phyloP scores from a whole-genome alignment of 2,797 vertebrate genomes.

The Ctenopoma multispine region DNA sequence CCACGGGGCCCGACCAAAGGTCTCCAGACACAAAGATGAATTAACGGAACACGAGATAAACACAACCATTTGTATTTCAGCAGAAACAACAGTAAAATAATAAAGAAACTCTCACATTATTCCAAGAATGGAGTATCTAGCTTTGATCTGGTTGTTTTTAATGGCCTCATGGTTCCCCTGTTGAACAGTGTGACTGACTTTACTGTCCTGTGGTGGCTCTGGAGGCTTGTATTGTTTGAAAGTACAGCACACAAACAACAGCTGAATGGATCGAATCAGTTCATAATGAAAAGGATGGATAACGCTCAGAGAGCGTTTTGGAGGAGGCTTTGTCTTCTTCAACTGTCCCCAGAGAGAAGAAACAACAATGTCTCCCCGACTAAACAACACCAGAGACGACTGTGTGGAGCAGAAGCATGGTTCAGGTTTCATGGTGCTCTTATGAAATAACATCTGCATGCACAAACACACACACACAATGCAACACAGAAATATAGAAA shows the following conservation, averaged over 20 bases:
- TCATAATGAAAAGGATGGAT: slow-evolving; percentile 43
- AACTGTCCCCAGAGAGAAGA: slow-evolving; percentile 38
- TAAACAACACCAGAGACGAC: slow-evolving; percentile 38
- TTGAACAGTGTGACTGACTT: slow-evolving; percentile 49
- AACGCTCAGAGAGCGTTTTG: slow-evolving; percentile 18
- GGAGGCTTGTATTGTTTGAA: slow-evolving; percentile 35
- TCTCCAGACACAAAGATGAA: slow-evolving; percentile 47
- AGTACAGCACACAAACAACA: slow-evolving; percentile 57
- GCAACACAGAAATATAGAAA: slow-evolving; percentile 33
- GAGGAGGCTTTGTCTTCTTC: slow-evolving; percentile 48
- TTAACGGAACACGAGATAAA: slow-evolving; percentile 47
- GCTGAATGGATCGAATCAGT: slow-evolving; percentile 52
- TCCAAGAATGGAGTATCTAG: slow-evolving; percentile 36
- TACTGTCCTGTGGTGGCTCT: slow-evolving; percentile 51
- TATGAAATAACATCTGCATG: slow-evolving; percentile 23
- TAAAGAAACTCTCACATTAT: slow-evolving; percentile 41
- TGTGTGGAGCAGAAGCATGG: slow-evolving; percentile 21
- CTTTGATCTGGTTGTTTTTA: slow-evolving; percentile 65
- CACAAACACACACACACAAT: slow-evolving; percentile 29
- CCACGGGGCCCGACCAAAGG: slow-evolving; percentile 8
- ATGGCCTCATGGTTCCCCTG: slow-evolving; percentile 39
- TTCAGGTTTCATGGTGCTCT: slow-evolving; percentile 47
- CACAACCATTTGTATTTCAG: slow-evolving; percentile 50
- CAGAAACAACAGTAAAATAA: slow-evolving; percentile 45
- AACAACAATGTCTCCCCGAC: slow-evolving; percentile 30